Base-by-base conservation (phyloP, 2,888 invertebrate genomes). In the Diabrotica balteata region DNA sequence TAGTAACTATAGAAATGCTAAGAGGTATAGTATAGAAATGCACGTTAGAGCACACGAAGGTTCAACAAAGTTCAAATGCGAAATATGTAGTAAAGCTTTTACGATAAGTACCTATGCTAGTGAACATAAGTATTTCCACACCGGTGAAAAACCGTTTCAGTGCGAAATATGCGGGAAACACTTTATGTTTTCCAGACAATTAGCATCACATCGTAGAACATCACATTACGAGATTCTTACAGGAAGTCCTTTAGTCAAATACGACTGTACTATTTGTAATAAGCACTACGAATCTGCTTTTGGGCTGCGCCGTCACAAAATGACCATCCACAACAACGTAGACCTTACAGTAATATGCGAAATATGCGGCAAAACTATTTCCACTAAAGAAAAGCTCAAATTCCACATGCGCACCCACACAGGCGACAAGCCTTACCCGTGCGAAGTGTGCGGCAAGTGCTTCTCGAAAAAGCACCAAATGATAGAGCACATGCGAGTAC, bases 131-230 rank as follows among this genome's bases (percentile, higher is more conserved):
- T 74, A 78, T 54, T 78, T 79, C 53, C 81, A 81, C 64, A 79
- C 78, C 55, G 77, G 80, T 0, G 80, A 81, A 53, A 80, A 85
- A 68, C 84, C 85, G 58, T 86, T 86, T 76, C 85, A 85, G 72
- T 87, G 87, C 76, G 85, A 86, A 67, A 84, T 86, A 8, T 86
- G 86, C 74, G 83, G 84, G 69, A 86, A 86, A 66, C 84, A 84
- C n/a, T 86, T 86, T 66, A 85, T 85, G 61, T 78, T 80, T 68
- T 81, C 80, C 9, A 85, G 87, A 71, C 86, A 87, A 71, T 75
- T 88, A 7, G 84, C 84, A 7, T 81, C 85, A 0, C 88, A 88
- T 68, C 80, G 84, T 1, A 83, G 82, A 51, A 79, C 81, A 0
- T 81, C 84, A 0, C 87, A 87, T 59, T 86, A 86, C 4, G 84